Evolutionary conservation across 2,888 invertebrate genomes (phyloP).

Genomic region (Ophion costatus): DNA sequence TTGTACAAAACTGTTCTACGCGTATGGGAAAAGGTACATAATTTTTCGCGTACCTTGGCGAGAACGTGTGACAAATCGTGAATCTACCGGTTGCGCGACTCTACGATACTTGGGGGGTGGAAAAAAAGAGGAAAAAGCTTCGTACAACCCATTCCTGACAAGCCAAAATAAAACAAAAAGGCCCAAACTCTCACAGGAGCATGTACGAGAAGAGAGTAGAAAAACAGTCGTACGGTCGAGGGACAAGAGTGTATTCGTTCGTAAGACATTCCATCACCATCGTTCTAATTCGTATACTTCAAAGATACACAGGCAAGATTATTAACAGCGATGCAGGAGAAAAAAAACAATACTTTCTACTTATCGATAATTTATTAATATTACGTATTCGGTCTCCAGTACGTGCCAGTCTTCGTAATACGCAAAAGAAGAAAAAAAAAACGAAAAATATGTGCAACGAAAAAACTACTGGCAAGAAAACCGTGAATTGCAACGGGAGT

Average conservation of each 20-base stretch:
- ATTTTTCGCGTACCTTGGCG: background rate
- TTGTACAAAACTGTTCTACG: background rate
- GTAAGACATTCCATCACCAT: constrained; percentile 79
- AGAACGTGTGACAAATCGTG: constrained; percentile 4
- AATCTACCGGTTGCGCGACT: constrained; percentile 19
- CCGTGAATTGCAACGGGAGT: constrained; percentile 17
- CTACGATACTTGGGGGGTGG: constrained; percentile 32
- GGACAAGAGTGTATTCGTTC: constrained; percentile 59
- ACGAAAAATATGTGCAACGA: constrained; percentile 17
- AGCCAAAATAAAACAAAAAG: constrained; percentile 47
- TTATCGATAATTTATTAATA: constrained; percentile 46
- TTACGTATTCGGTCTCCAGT: constrained; percentile 32
- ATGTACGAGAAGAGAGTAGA: constrained; percentile 62
- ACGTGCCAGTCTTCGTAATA: constrained; percentile 6
- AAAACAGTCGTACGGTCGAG: constrained; percentile 20
- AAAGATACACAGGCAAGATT: constrained; percentile 67
- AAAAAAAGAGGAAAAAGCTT: constrained; percentile 37
- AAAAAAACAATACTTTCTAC: constrained; percentile 39
- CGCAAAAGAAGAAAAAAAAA: constrained; percentile 13
- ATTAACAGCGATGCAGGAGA: constrained; percentile 71
- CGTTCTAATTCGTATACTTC: constrained; percentile 59
- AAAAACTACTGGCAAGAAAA: constrained; percentile 36
- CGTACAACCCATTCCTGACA: constrained; percentile 72
- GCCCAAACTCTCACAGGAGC: constrained; percentile 46
- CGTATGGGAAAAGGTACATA: background rate